A percentile compares a stretch with the other conserved stretches of the same genome.
Conservation (phyloP, 2,113 vertebrate genomes). For the Atractosteus spatula region DNA sequence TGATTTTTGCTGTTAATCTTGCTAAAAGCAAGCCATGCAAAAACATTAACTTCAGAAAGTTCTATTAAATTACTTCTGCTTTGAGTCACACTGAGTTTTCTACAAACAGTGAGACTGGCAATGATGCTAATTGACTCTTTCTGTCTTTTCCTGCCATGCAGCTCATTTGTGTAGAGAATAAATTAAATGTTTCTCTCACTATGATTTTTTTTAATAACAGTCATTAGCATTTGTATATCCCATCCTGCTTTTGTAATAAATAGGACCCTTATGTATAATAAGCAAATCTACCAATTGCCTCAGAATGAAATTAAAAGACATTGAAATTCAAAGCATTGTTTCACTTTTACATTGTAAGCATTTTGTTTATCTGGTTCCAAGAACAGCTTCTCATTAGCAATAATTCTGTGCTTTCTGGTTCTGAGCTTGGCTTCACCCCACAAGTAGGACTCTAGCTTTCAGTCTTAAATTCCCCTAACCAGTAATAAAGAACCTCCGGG, state of each 20-base stretch:
- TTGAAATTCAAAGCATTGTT: slow-evolving; percentile 1
- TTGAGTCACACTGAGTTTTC: too few species aligned
- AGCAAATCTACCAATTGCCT: not conserved
- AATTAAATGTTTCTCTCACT: not conserved
- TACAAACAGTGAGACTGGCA: not conserved
- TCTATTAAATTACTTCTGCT: too few species aligned
- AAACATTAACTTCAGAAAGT: too few species aligned
- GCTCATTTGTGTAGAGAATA: not conserved
- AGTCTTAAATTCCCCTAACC: slow-evolving; percentile 36
- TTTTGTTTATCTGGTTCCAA: slow-evolving; percentile 28
- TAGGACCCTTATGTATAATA: not conserved
- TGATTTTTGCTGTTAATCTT: too few species aligned
- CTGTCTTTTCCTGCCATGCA: not conserved
- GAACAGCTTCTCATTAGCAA: slow-evolving; percentile 27
- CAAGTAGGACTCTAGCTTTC: slow-evolving; percentile 19
- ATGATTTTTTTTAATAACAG: not conserved
- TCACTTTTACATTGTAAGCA: slow-evolving; percentile 19
- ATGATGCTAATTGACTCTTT: slow-evolving; percentile 12
- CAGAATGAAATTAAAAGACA: not conserved
- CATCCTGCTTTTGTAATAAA: not conserved
- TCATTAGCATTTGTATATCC: not conserved
- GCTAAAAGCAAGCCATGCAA: too few species aligned
- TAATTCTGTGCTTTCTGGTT: slow-evolving; percentile 33
- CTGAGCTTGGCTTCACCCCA: not conserved
- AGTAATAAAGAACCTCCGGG: slow-evolving; percentile 45